phyloP scores from a whole-genome alignment of 2,113 vertebrate genomes.

The Marmota flaviventris region DNA sequence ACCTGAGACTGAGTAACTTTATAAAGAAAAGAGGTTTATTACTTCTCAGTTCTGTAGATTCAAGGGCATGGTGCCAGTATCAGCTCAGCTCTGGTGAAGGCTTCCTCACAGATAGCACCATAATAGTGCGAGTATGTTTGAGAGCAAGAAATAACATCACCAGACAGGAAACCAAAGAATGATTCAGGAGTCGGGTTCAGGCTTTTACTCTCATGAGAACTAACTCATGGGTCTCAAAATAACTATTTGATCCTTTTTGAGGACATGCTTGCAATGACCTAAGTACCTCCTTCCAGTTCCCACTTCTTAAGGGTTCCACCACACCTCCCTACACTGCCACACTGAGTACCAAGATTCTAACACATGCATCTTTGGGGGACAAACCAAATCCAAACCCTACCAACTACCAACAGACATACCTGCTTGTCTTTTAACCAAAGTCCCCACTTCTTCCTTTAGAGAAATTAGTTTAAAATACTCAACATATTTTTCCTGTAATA shows the following conservation, averaged over 20 bases:
- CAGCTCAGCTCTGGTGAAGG: not conserved
- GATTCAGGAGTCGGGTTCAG: no score
- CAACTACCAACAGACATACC: not conserved
- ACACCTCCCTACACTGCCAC: no score
- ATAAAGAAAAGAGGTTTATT: not conserved
- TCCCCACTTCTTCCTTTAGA: slow-evolving; percentile 28
- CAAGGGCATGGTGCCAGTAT: not conserved
- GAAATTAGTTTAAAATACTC: slow-evolving; percentile 15
- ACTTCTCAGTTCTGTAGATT: not conserved
- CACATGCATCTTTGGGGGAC: not conserved
- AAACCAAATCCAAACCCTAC: not conserved
- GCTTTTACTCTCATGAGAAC: not conserved
- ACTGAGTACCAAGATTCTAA: not conserved
- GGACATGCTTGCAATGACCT: not conserved
- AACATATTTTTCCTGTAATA: slow-evolving; percentile 1
- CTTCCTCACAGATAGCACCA: not conserved
- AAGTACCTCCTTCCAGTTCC: not conserved
- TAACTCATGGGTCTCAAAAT: not conserved
- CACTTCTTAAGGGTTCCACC: not conserved
- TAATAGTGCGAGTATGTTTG: not conserved
- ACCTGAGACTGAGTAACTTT: not conserved
- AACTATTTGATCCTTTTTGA: not conserved
- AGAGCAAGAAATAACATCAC: not conserved
- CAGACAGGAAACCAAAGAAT: not conserved
- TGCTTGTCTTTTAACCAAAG: not conserved